phyloP scores from a whole-genome alignment of 2,888 invertebrate genomes.

The Caenorhabditis panamensis region DNA sequence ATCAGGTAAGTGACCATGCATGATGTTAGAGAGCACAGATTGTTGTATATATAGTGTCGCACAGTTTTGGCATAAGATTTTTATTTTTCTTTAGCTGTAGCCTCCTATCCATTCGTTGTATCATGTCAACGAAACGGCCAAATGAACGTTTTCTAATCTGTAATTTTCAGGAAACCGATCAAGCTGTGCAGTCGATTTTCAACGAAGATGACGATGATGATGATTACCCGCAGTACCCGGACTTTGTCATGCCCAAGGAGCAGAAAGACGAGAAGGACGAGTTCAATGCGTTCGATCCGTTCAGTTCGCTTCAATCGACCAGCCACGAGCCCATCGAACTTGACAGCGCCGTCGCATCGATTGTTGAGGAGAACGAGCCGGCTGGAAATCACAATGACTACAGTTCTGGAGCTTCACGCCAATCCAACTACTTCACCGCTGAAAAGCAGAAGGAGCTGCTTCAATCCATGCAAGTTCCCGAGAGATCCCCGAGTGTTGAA shows the following conservation, averaged over 20 bases:
- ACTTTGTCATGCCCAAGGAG: conserved; percentile 47
- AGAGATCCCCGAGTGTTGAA: not conserved
- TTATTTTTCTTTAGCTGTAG: not conserved
- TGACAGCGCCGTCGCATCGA: not conserved
- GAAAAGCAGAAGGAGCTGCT: not conserved
- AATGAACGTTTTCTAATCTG: no score
- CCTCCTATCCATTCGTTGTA: not conserved
- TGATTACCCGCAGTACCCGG: conserved; percentile 61
- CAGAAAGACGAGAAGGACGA: conserved; percentile 6
- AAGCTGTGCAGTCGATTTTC: conserved; percentile 64
- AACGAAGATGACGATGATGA: conserved; percentile 63
- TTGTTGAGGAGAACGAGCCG: not conserved
- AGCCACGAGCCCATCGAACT: not conserved
- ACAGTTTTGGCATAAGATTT: conserved; percentile 13
- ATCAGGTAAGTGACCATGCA: conserved; percentile 52
- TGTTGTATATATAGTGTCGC: conserved; percentile 20
- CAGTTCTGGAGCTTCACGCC: not conserved
- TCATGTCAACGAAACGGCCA: no score
- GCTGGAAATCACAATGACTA: not conserved
- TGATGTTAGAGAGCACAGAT: conserved; percentile 10
- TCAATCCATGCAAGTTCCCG: not conserved
- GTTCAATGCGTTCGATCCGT: not conserved
- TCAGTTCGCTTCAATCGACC: not conserved
- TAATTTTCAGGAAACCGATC: conserved; percentile 58
- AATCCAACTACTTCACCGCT: not conserved